A percentile compares a stretch with the other conserved stretches of the same genome.
These are phyloP conservation scores for Enchytraeus crypticus DNA, from an alignment of 2,888 invertebrate genomes.

Conservation along the genomic window DNA sequence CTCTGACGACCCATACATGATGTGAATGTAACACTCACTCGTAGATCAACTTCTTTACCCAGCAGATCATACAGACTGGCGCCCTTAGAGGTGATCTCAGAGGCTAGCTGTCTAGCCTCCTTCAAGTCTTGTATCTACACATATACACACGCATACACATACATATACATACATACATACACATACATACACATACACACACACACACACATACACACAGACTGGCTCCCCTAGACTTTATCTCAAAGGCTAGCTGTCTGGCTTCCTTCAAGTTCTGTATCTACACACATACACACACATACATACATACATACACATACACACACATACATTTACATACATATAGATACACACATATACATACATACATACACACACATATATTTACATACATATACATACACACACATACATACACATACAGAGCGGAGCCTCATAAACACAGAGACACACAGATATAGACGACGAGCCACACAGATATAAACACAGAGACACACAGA, in stretches of 20 bases:
- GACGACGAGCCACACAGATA: too few species aligned
- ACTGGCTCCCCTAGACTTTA: slow-evolving; percentile 80
- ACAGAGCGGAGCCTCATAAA: slow-evolving; percentile 72
- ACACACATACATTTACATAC: too few species aligned
- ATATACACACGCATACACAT: not conserved
- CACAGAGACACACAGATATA: not conserved
- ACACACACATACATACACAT: slow-evolving; percentile 76
- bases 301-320: too few species aligned
- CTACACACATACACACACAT: slow-evolving; percentile 47
- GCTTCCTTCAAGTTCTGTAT: slow-evolving; percentile 72
- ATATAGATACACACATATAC: too few species aligned
- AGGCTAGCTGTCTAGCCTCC: slow-evolving; percentile 73
- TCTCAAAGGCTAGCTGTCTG: slow-evolving; percentile 76
- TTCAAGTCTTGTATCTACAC: slow-evolving; percentile 69
- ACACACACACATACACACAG: too few species aligned
- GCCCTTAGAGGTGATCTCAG: slow-evolving; percentile 82
- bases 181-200: too few species aligned
- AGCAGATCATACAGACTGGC: slow-evolving; percentile 81
- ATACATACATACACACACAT: slow-evolving; percentile 78
- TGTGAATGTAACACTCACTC: slow-evolving; percentile 54
- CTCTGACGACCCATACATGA: too few species aligned
- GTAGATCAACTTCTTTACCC: slow-evolving; percentile 76
- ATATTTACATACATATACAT: too few species aligned
- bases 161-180: too few species aligned
- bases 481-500: too few species aligned